Evolutionary conservation across 2,113 vertebrate species (phyloP).

Genomic region (Danionella cerebrum): DNA sequence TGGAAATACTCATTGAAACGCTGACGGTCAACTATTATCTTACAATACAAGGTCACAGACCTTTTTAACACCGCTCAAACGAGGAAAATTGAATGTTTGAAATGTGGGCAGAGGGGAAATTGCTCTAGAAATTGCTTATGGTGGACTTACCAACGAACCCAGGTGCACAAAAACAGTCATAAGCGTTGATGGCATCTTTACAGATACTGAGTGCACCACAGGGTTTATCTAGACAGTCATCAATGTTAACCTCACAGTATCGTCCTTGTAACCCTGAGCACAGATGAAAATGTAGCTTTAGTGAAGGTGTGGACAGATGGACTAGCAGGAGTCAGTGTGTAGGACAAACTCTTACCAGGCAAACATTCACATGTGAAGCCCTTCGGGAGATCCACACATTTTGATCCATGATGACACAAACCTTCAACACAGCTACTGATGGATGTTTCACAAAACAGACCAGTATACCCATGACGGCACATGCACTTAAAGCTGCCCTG

Average conservation of each 20-base stretch:
- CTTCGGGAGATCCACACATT: constrained; percentile 48
- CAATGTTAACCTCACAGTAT: constrained; percentile 63
- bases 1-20: constrained; percentile 12
- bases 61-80: background rate
- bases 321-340: background rate
- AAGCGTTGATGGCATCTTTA: constrained; percentile 55
- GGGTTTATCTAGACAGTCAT: constrained; percentile 61
- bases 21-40: constrained; percentile 16
- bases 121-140: background rate
- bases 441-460: constrained; percentile 54
- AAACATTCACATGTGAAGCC: constrained; percentile 60
- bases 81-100: background rate
- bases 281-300: constrained; percentile 1
- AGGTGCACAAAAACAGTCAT: constrained; percentile 76
- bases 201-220: constrained; percentile 72
- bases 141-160: constrained; percentile 72
- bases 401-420: constrained; percentile 61
- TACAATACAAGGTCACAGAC: background rate
- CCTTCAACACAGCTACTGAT: constrained; percentile 56
- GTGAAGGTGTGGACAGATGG: background rate
- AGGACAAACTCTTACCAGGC: constrained; percentile 50
- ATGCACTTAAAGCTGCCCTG: constrained; percentile 56
- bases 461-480: constrained; percentile 58
- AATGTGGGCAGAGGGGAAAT: background rate
- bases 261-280: constrained; percentile 65